Evolutionary conservation across 2,797 vertebrate species (phyloP), one percentile per base, ranked within the genome.

Genomic region (Benthosema pterotum): DNA sequence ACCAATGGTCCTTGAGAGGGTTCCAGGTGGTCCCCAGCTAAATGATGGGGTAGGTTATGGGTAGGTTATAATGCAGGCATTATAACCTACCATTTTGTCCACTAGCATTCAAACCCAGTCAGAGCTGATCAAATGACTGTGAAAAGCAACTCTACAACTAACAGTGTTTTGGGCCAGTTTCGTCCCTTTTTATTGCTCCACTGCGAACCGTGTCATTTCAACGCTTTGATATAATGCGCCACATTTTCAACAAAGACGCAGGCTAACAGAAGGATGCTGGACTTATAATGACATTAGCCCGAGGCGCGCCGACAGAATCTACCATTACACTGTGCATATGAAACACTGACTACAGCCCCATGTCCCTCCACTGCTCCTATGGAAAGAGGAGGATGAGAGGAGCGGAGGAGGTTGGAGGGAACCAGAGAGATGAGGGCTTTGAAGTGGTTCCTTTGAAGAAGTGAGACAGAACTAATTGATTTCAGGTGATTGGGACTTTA

Each of bases 381-480:
- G 47, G 59, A 74, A 62, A 42, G 42, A 52, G 60, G 61, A 55
- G 57, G 16, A 52, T 38, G 32, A 51, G 28, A 52, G 17, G 51
- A 63, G 69, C 65, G n/a, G 45, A 46, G n/a, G 45, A 46, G 45
- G 45, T 14, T 17, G 11, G 22, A 17, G 43, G 25, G 65, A 73
- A 56, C 68, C 60, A 65, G 59, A 42, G 52, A 48, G 58, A 77
- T 11, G 50, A 76, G n/a, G 0, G 56, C 78, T 82, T 76, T 78
- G 72, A 82, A 80, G 81, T 60, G 57, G 53, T 8, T 51, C 58
- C 65, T 81, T 75, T 79, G 77, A 83, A 81, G 69, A 61, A 75
- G 61, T 60, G 52, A 48, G 63, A 77, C 80, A 75, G 69, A 84
- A 73, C 65, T 73, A 74, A 80, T 75, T 76, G 79, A 83, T 77